Evolutionary conservation across 2,797 vertebrate genomes (phyloP), one percentile per base, ranked within the genome.

Genomic region (Myotis daubentonii): DNA sequence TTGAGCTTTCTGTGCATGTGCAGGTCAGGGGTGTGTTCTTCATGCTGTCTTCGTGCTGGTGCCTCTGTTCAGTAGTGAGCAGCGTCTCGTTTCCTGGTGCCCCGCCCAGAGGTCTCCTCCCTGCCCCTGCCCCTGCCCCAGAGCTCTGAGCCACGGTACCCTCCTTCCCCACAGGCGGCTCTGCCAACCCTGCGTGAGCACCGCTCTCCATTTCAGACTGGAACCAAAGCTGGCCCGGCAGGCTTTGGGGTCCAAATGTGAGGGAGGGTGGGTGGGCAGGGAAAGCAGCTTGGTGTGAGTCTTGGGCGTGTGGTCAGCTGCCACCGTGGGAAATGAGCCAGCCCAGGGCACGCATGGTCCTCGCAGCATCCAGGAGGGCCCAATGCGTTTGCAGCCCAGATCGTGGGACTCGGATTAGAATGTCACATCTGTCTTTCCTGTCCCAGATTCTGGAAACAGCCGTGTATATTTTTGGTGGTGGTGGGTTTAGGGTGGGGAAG

Each of bases 1-100:
- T 97, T 97, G 97, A 98, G 98, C 98, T 98, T 98, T 97, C 94
- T 95, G 97, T 98, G 98, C 98, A 98, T 98, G 98, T 98, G 98
- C 98, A 97, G 98, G 97, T 96, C 96, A 62, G 60, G 84, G 85
- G 93, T 94, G 96, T 95, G 97, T 81, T 76, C 19, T 84, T 94
- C 94, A 91, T 84, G 95, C 97, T 80, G 97, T 97, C 97, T 98
- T 96, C 15, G 96, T 97, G 96, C 97, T 90, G 97, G 97, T 98
- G 97, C 98, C 97, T 98, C 97, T 95, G 89, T 96, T 44, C 90
- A 81, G 89, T 96, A n/a, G 96, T 97, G 97, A 98, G 97, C 97
- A 30, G 95, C 36, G 86, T 96, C 97, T 93, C 16, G 91, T 95
- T 95, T 91, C 95, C 92, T 90, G 57, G 94, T 94, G 90, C 96